These are phyloP conservation scores for Fragum fragum DNA, from an alignment of 2,888 invertebrate species.

Conservation along the genomic window DNA sequence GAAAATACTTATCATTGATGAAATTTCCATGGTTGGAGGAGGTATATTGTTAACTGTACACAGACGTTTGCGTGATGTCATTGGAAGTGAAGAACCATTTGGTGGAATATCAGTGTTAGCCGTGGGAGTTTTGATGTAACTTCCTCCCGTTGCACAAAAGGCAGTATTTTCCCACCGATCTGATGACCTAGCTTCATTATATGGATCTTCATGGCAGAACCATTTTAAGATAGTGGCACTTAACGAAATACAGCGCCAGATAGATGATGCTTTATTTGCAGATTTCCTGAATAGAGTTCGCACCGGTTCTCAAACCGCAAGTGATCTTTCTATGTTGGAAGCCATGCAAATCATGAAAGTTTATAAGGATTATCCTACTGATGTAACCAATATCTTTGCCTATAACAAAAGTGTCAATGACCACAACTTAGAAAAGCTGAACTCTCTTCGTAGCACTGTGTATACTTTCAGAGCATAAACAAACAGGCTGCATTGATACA, in stretches of 20 bases:
- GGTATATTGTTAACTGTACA: conserved; percentile 59
- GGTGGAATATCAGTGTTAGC: conserved; percentile 32
- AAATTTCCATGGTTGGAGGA: not conserved
- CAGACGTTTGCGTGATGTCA: conserved; percentile 55
- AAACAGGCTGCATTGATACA: conserved; percentile 9
- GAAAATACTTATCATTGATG: not conserved
- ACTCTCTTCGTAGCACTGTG: not conserved
- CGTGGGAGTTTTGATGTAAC: not conserved
- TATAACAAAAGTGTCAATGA: not conserved
- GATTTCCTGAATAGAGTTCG: conserved; percentile 48
- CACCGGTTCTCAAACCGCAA: conserved; percentile 43
- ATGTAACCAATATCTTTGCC: not conserved
- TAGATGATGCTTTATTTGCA: conserved; percentile 54
- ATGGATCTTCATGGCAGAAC: conserved; percentile 57
- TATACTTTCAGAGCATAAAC: conserved; percentile 4
- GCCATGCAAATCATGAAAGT: not conserved
- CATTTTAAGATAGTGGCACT: conserved; percentile 57
- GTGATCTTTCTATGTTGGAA: conserved; percentile 44
- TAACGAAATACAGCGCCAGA: conserved; percentile 58
- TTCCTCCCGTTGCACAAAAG: conserved; percentile 2
- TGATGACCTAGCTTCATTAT: conserved; percentile 48
- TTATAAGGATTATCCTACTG: not conserved
- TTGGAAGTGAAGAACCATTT: conserved; percentile 55
- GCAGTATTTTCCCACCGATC: conserved; percentile 21
- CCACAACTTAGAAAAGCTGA: not conserved